Base-by-base conservation (phyloP, 2,113 vertebrate genomes). In the Elephas maximus region DNA sequence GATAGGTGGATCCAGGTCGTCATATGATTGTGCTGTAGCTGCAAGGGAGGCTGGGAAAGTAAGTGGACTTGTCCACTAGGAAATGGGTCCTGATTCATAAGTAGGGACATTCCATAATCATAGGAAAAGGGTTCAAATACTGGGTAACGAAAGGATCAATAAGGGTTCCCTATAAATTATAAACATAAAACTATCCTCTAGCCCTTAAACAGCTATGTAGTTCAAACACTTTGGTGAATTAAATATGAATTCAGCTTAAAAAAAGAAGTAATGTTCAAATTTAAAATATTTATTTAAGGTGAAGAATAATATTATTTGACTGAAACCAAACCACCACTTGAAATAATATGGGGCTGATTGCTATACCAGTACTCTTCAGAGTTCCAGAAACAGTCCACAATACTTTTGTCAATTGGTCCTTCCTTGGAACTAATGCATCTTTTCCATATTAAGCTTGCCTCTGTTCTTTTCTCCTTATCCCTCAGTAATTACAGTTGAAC, bases 11-110 rank as follows among this genome's bases (percentile, higher is more conserved):
- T 62, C 21, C 10, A 63, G 60, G 8, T n/a, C 91, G 8, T n/a
- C 91, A 95, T 30, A 18, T 93, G 93, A 83, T 23, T 51, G 8
- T 81, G 51, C 15, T 71, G 33, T 48, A 95, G 87, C 74, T 93
- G 53, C 93, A 93, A 63, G 74, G 41, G 86, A 97, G 12, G n/a
- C 78, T 67, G n/a, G 53, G 12, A 57, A 57, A 17, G 53, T 57
- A 12, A 57, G 53, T 57, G 53, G 90, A 24, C 77, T 67, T 91
- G 44, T 89, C 74, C 20, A 21, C 84, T 18, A 37, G 11, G 51
- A 78, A 45, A 15, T 0, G 0, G 62, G 69, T 2, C 20, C 57
- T 60, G 45, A 69, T 88, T 83, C 23, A 48, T 80, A 62, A 82
- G 24, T 33, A 41, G 69, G 53, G 20, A 24, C 24, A 74, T 63